These are phyloP conservation scores for Orientallactaga bullata DNA, from an alignment of 2,113 vertebrate species.

Conservation along the genomic window DNA sequence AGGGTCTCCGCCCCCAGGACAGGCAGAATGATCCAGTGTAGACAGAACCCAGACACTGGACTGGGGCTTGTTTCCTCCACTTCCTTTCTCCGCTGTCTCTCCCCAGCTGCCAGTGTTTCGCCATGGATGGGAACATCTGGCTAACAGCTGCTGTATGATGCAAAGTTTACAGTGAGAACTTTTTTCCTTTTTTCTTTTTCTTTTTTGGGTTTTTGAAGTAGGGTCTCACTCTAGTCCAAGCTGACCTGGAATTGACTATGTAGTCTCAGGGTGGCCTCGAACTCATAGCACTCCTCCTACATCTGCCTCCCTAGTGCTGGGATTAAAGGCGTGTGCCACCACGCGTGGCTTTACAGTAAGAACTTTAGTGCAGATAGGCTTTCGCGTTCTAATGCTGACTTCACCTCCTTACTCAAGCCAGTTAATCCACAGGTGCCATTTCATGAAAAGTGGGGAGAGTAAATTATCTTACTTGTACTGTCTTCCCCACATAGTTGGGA, in stretches of 20 bases:
- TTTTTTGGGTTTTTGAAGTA: too few relatives aligned
- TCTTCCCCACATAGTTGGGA: background rate
- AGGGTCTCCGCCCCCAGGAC: background rate
- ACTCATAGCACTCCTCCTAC: too few relatives aligned
- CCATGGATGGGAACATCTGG: constrained; percentile 23
- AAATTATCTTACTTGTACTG: background rate
- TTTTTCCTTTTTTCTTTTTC: background rate
- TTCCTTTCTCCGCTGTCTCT: background rate
- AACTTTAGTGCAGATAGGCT: background rate
- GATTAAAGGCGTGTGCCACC: too few relatives aligned
- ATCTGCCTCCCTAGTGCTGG: too few relatives aligned
- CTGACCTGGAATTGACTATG: too few relatives aligned
- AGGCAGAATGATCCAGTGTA: background rate
- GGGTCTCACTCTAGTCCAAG: too few relatives aligned
- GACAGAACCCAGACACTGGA: background rate
- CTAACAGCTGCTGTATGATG: background rate
- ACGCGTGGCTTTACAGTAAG: background rate
- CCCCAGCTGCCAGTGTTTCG: background rate
- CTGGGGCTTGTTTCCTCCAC: background rate
- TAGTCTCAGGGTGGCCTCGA: too few relatives aligned
- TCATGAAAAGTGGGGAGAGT: constrained; percentile 2
- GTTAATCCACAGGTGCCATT: background rate
- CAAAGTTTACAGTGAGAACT: background rate
- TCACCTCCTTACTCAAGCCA: background rate
- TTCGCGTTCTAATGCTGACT: background rate